These are phyloP conservation scores for Varanus komodoensis DNA, from an alignment of 2,113 vertebrate genomes.

Conservation along the genomic window DNA sequence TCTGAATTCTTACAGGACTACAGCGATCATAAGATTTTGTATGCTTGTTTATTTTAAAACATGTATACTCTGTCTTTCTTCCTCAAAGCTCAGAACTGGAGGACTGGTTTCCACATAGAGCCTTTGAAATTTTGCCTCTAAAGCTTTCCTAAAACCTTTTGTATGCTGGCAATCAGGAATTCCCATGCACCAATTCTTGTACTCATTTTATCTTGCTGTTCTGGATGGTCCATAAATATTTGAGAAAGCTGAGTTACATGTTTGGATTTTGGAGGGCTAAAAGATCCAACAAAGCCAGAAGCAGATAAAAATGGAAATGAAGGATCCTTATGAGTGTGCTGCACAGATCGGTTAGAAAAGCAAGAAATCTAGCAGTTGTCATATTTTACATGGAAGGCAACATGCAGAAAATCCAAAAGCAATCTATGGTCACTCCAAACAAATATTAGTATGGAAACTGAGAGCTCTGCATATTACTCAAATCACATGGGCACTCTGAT, in stretches of 20 bases:
- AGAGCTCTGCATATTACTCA: neutral
- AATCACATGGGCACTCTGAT: neutral
- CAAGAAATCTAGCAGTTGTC: constrained; percentile 18
- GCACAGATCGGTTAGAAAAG: constrained; percentile 2
- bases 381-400: constrained; percentile 8
- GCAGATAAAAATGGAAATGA: constrained; percentile 3
- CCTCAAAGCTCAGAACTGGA: neutral
- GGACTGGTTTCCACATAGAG: neutral
- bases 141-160: neutral
- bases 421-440: neutral
- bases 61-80: no score
- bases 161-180: neutral
- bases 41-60: no score
- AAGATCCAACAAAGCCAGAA: neutral
- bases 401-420: constrained; percentile 18
- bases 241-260: neutral
- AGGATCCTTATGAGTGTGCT: constrained; percentile 5
- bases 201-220: neutral
- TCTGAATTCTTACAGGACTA: neutral
- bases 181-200: neutral
- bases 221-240: neutral
- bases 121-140: neutral
- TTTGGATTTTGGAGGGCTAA: constrained; percentile 2
- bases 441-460: constrained; percentile 9
- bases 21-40: no score